phyloP scores from a whole-genome alignment of 2,113 vertebrate species.

The Coptodon rendalli region DNA sequence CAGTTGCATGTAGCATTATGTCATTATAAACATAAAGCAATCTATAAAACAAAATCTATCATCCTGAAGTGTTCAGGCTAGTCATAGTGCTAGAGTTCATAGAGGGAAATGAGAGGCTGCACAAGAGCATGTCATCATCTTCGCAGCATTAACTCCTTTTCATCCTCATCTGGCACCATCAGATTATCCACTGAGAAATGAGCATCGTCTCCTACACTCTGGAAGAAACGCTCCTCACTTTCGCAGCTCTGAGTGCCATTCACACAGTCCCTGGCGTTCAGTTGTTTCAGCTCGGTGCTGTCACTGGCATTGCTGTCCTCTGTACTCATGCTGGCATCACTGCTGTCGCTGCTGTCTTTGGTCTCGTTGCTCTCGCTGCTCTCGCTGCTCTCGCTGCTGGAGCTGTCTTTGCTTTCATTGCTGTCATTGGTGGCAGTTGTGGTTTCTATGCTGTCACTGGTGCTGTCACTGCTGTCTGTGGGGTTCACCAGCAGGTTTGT shows the following conservation, averaged over 20 bases:
- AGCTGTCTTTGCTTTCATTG: slow-evolving; percentile 6
- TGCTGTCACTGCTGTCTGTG: slow-evolving; percentile 8
- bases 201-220: slow-evolving; percentile 60
- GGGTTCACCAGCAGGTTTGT: neutral
- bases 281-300: slow-evolving; percentile 12
- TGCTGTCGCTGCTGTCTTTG: slow-evolving; percentile 29
- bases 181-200: slow-evolving; percentile 43
- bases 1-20: neutral
- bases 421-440: neutral
- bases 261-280: slow-evolving; percentile 30
- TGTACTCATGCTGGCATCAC: slow-evolving; percentile 18
- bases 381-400: slow-evolving; percentile 30
- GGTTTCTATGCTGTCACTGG: slow-evolving; percentile 25
- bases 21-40: slow-evolving; percentile 18
- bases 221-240: slow-evolving; percentile 60
- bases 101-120: neutral
- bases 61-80: neutral
- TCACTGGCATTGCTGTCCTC: slow-evolving; percentile 45
- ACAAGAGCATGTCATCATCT: slow-evolving; percentile 38
- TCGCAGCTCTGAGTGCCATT: slow-evolving; percentile 57
- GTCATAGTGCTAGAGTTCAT: slow-evolving; percentile 4
- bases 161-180: slow-evolving; percentile 53
- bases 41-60: neutral
- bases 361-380: slow-evolving; percentile 16
- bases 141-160: slow-evolving; percentile 47